phyloP scores from a whole-genome alignment of 2,888 invertebrate species.

The Spilarctia lutea region DNA sequence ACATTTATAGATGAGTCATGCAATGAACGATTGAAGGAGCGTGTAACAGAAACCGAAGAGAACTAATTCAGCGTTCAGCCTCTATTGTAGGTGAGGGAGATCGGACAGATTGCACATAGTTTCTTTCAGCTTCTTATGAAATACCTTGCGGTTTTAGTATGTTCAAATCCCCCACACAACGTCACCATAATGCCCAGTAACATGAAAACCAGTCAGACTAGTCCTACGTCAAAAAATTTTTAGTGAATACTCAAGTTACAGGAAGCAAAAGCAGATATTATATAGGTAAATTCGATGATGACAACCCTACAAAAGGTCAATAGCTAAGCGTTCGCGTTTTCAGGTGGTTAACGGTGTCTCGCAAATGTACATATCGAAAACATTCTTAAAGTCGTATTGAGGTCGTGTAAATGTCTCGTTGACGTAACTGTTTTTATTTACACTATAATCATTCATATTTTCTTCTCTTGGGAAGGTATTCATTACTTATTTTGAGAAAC shows the following conservation, averaged over 20 bases:
- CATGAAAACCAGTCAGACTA: background rate
- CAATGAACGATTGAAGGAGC: no score
- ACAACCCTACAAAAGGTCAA: slow-evolving; percentile 54
- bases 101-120: no score
- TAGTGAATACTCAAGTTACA: no score
- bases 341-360: slow-evolving; percentile 56
- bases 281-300: background rate
- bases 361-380: slow-evolving; percentile 54
- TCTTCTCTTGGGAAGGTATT: slow-evolving; percentile 12
- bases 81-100: no score
- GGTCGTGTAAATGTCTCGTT: slow-evolving; percentile 46
- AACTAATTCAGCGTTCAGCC: no score
- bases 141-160: no score
- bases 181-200: background rate
- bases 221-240: background rate
- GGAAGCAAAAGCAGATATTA: background rate
- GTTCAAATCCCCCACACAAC: no score
- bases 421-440: slow-evolving; percentile 35
- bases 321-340: slow-evolving; percentile 51
- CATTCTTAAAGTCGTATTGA: slow-evolving; percentile 48
- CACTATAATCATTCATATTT: slow-evolving; percentile 22
- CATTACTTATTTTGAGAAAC: slow-evolving; percentile 1
- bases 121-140: no score
- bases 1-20: no score
- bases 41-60: no score